Evolutionary conservation across 2,888 invertebrate species (phyloP), one percentile per base, ranked within the genome.

Genomic region (Dorcus hopei): DNA sequence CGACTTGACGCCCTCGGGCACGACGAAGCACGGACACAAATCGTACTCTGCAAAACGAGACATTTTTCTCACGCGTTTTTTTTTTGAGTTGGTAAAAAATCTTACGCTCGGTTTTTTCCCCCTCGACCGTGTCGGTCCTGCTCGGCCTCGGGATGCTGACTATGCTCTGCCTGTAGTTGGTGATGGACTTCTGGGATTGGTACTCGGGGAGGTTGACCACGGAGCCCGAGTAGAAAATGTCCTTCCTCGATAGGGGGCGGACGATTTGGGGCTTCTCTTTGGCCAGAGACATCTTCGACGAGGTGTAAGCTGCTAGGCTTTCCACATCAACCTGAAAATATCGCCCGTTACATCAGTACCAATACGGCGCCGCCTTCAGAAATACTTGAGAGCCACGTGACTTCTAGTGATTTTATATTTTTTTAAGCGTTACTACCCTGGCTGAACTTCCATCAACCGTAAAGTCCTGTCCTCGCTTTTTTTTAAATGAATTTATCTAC

Each of bases 211-310:
- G 83, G 80, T 97, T 93, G 61, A 90, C 84, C 23, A 98, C 92
- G 49, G 96, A 96, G 38, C 98, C 97, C 2, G 95, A 95, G 80
- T 97, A 97, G 83, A 98, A 97, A 72, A 97, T 97, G 79, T 98
- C 98, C 74, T 96, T 95, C 54, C 96, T 85, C 6, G 95, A 95
- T 80, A 97, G 80, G 3, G 97, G 97, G 14, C 95, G 86, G 11
- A 93, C 89, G 82, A 93, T 92, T 65, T 87, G 82, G 49, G 84
- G 81, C 63, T 82, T 82, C 69, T 85, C 85, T 33, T 75, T 72
- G 16, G 76, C 70, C 57, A 76, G 64, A 11, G 88, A 89, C 58
- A 87, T 73, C 74, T 89, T 89, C 0, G 89, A 89, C 59, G 87
- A 86, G 16, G 83, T 82, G 66, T 82, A 84, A 66, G 85, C 88